phyloP scores from a whole-genome alignment of 2,113 vertebrate genomes.

The Rynchops niger region DNA sequence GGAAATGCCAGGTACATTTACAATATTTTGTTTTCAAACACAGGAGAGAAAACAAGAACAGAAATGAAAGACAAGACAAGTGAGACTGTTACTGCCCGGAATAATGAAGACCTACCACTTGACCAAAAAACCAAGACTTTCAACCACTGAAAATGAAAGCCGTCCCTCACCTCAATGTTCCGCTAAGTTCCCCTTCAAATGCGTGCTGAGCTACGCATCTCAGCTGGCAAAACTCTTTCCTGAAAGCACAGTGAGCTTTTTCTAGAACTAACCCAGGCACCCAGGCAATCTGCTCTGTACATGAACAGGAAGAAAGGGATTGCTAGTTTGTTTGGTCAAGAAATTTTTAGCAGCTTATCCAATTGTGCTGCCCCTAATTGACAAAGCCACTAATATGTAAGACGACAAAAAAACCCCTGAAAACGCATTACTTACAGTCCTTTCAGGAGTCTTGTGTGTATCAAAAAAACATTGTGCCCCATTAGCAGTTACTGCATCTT shows the following conservation, averaged over 20 bases:
- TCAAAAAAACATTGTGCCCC: not conserved
- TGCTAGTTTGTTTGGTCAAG: not conserved
- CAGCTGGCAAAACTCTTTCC: not conserved
- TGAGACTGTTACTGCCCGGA: not conserved
- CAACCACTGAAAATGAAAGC: not conserved
- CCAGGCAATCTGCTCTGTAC: not conserved
- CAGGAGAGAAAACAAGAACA: not conserved
- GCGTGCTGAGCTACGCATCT: fast-evolving
- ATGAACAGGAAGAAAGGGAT: not conserved
- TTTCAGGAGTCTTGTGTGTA: not conserved
- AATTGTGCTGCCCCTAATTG: not conserved
- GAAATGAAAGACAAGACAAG: not conserved
- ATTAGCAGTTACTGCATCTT: not conserved
- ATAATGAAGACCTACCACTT: not conserved
- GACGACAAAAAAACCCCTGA: not conserved
- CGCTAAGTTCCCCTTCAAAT: not conserved
- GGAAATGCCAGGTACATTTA: not conserved
- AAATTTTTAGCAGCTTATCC: not conserved
- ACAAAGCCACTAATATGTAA: not conserved
- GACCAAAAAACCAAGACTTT: not conserved
- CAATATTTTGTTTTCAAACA: not conserved
- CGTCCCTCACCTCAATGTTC: not conserved
- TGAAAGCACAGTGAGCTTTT: not conserved
- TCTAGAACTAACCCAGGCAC: not conserved
- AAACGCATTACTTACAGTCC: not conserved